Conservation (phyloP, 2,797 vertebrate genomes). For the Selene dorsalis region DNA sequence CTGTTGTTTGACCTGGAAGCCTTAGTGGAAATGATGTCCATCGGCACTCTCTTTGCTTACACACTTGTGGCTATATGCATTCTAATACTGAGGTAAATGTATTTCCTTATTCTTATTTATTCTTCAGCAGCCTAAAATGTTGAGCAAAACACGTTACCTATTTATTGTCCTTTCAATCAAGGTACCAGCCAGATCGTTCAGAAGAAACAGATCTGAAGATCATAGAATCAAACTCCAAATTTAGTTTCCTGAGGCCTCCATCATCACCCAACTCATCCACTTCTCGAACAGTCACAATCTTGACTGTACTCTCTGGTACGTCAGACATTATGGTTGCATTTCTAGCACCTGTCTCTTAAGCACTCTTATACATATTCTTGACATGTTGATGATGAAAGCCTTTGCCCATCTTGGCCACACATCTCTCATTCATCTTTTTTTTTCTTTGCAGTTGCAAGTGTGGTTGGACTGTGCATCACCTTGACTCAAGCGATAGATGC, state of each 20-base stretch:
- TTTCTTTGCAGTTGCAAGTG: slow-evolving; percentile 77
- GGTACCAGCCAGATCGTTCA: slow-evolving; percentile 77
- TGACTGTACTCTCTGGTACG: slow-evolving; percentile 80
- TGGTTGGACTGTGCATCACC: slow-evolving; percentile 76
- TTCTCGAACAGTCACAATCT: slow-evolving; percentile 77
- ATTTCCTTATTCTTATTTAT: not conserved
- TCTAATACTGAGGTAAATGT: slow-evolving; percentile 88
- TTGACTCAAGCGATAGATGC: slow-evolving; percentile 74
- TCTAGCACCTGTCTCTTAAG: not conserved
- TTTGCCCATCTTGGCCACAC: not conserved
- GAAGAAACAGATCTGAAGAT: slow-evolving; percentile 62
- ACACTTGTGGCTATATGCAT: slow-evolving; percentile 90
- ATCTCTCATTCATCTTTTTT: slow-evolving; percentile 2
- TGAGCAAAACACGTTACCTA: not conserved
- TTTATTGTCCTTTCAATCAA: slow-evolving; percentile 56
- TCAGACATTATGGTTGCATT: not conserved
- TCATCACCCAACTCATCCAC: slow-evolving; percentile 72
- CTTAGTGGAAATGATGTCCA: slow-evolving; percentile 91
- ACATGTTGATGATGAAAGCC: not conserved
- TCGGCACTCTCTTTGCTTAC: slow-evolving; percentile 90
- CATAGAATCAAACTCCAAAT: slow-evolving; percentile 48
- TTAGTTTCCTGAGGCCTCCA: slow-evolving; percentile 72
- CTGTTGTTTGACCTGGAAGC: slow-evolving; percentile 89
- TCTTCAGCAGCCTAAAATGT: not conserved
- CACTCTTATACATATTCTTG: not conserved